Evolutionary conservation across 30 jellyfish, hydroid and myxozoan species (phyloP), one percentile per base, ranked within the genome.

Genomic region (Hydractinia symbiolongicarpus): DNA sequence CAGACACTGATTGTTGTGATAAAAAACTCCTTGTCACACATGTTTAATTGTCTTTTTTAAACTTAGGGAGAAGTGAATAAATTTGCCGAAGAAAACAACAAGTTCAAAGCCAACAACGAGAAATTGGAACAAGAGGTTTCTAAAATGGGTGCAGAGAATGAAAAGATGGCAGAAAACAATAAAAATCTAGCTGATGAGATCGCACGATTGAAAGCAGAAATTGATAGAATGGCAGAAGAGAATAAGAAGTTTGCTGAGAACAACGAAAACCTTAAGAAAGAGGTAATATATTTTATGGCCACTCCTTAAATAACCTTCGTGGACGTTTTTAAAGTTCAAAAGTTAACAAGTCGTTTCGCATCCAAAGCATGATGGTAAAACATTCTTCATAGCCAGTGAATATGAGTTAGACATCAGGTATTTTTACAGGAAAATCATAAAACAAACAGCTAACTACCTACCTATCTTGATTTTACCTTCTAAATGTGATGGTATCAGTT

Each of bases 181-280:
- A 85, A 90, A 81, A 85, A 90, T 73, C 64, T 90, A 72, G 93
- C 88, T 4, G 93, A 85, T 40, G 90, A 85, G 61, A 85, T 90
- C 54, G 84, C 81, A 19, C 61, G 90, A 52, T 68, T 90, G 70
- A 85, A 81, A 81, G 95, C 94, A 8, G 97, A 90, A 77, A 82
- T 84, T 52, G 87, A 68, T 17, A 82, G 87, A 82, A 81, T 90
- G 82, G 97, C 88, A 4, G 95, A 67, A 52, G 95, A 90, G 69
- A 90, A 90, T 66, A 77, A 82, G 80, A 90, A 90, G 61, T 89
- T 89, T 84, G 96, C 96, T 60, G 95, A 89, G 62, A 89, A 89
- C 64, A 89, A 89, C 56, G 96, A 86, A 17, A 84, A 89, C 13
- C 83, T 90, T 40, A 77, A 90, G 85, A 81, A 81, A 71, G 94